These are phyloP conservation scores for Axis porcinus DNA, from an alignment of 2,113 vertebrate species.

Conservation along the genomic window DNA sequence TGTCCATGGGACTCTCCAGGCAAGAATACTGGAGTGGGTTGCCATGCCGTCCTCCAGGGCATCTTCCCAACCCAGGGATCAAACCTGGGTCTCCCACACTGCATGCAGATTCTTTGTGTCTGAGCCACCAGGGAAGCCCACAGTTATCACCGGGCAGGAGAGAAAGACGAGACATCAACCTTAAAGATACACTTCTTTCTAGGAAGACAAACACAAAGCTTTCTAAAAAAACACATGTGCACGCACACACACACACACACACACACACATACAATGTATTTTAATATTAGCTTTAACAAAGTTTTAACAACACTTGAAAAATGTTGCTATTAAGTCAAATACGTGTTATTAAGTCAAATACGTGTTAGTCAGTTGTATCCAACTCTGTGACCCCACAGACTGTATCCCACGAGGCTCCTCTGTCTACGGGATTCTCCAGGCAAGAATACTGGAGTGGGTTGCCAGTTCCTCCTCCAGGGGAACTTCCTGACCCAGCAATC, in stretches of 20 bases:
- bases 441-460: background rate
- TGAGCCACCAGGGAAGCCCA: conserved; percentile 53
- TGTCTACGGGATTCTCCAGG: background rate
- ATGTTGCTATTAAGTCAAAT: background rate
- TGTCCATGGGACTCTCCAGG: background rate
- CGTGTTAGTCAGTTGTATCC: background rate
- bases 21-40: background rate
- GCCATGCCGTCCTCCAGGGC: background rate
- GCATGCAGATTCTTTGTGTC: background rate
- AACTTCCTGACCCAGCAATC: background rate
- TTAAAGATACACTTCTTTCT: background rate
- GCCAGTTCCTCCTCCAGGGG: background rate
- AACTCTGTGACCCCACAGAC: background rate
- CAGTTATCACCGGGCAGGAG: background rate
- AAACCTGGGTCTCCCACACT: background rate
- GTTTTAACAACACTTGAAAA: background rate
- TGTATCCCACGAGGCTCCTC: background rate
- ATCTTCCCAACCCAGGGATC: background rate
- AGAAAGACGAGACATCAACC: background rate
- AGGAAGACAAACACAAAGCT: background rate
- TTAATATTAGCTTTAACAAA: background rate
- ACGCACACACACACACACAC: background rate
- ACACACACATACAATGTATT: background rate
- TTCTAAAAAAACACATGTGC: background rate
- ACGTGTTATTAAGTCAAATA: background rate